Base-by-base conservation (phyloP, 2,113 vertebrate species). In the Sylvilagus bachmani region DNA sequence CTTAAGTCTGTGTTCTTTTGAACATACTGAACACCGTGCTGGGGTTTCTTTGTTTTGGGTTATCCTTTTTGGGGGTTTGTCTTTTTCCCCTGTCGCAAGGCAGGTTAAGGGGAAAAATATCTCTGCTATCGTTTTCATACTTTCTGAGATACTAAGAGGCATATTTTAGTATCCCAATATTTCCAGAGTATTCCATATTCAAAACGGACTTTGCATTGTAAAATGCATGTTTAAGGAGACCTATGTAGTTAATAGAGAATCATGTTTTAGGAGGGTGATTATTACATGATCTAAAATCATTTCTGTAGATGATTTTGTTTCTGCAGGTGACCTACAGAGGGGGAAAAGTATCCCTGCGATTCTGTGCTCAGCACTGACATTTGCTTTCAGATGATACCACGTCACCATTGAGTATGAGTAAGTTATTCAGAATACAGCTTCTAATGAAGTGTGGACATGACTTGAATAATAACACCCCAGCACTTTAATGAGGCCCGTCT, bases 371-470 rank as follows among this genome's bases (percentile, higher is more conserved):
- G 55, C 69, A 82, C 27, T 93, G 58, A 55, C 77, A 61, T 79
- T 86, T 90, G 25, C 55, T 75, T 95, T 95, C 82, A 93, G 75
- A 90, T 80, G 69, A 95, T 97, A 95, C n/a, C 90, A 97, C 97
- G 97, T 97, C 79, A 78, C 64, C 58, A 53, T 69, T 87, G 92
- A 97, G 44, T 81, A 33, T 58, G 71, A 55, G 81, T 96, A 93
- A 93, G 61, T 96, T 97, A 95, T 94, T 97, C 97, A 95, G 83
- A 94, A 91, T 73, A 95, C 67, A 94, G 89, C 80, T 95, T 97
- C 89, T 96, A 93, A 96, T 95, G 91, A 97, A 95, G 83, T 95
- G 70, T 80, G 87, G 71, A 36, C n/a, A 3, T 93, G 96, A 95
- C 94, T 95, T 91, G 96, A 98, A 98, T 97, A 97, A 79, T 87